Evolutionary conservation across 2,113 vertebrate genomes (phyloP).

Genomic region (Tretioscincus oriximinensis): DNA sequence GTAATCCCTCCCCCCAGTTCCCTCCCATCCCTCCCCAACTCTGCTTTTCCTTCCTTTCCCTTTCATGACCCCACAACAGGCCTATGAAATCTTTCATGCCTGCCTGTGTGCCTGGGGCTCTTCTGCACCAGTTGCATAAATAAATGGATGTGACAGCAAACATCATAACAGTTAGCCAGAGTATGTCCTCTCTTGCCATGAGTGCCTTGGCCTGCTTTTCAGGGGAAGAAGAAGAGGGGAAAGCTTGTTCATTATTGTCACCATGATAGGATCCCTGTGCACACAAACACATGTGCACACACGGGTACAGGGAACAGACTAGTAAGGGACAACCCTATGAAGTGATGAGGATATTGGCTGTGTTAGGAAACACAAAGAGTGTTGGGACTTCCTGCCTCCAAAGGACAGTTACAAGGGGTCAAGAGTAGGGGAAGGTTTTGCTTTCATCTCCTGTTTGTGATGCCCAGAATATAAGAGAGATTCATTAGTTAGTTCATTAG

Average conservation of each 20-base stretch:
- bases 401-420: too few relatives aligned
- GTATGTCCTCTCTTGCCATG: constrained; percentile 74
- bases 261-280: constrained; percentile 72
- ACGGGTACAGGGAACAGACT: constrained; percentile 71
- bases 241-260: constrained; percentile 67
- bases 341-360: constrained; percentile 40
- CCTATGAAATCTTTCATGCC: constrained; percentile 85
- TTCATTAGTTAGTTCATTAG: constrained; percentile 41
- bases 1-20: too few relatives aligned
- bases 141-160: constrained; percentile 89
- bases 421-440: background rate
- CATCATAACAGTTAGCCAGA: constrained; percentile 82
- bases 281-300: constrained; percentile 53
- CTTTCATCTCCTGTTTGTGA: background rate
- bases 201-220: constrained; percentile 69
- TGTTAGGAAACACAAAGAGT: constrained; percentile 43
- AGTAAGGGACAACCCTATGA: constrained; percentile 77
- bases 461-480: background rate
- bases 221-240: constrained; percentile 71
- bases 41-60: constrained; percentile 58
- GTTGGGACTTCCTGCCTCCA: too few relatives aligned
- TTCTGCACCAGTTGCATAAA: constrained; percentile 83
- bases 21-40: constrained; percentile 2
- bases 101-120: constrained; percentile 77
- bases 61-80: constrained; percentile 85